A percentile compares a stretch with the other conserved stretches of the same genome.
phyloP scores from a whole-genome alignment of 2,113 vertebrate genomes.

The Rousettus leschenaultii region DNA sequence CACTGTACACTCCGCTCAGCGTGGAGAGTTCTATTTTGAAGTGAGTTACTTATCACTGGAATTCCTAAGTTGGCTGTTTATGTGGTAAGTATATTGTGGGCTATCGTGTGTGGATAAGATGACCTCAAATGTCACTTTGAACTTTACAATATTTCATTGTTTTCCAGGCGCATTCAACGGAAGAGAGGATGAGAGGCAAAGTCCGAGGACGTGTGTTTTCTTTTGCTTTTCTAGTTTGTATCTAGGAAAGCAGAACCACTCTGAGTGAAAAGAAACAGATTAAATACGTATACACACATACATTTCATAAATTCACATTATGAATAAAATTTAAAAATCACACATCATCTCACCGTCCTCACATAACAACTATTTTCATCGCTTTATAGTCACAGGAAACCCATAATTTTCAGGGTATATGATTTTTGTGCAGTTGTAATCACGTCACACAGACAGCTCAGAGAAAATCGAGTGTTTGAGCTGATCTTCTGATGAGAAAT shows the following conservation, averaged over 20 bases:
- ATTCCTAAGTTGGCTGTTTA: no score
- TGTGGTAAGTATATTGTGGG: rapidly evolving
- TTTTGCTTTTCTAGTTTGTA: neutral
- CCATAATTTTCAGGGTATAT: neutral
- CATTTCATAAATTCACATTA: neutral
- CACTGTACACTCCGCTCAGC: no score
- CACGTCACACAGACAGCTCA: rapidly evolving
- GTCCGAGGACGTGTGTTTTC: rapidly evolving
- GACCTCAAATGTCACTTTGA: neutral
- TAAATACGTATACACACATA: neutral
- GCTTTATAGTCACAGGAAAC: neutral
- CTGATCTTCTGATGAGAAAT: neutral
- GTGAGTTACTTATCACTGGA: no score
- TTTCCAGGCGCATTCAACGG: no score
- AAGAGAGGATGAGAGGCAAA: neutral
- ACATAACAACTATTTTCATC: neutral
- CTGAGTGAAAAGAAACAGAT: neutral
- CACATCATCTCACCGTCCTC: no score
- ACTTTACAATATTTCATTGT: neutral
- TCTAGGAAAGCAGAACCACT: neutral
- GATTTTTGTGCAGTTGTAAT: neutral
- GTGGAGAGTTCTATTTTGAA: rapidly evolving
- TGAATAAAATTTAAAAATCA: neutral
- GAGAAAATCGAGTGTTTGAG: neutral
- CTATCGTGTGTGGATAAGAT: neutral